These are phyloP conservation scores for Oostethus manadensis DNA, from an alignment of 2,113 vertebrate species.

Conservation along the genomic window DNA sequence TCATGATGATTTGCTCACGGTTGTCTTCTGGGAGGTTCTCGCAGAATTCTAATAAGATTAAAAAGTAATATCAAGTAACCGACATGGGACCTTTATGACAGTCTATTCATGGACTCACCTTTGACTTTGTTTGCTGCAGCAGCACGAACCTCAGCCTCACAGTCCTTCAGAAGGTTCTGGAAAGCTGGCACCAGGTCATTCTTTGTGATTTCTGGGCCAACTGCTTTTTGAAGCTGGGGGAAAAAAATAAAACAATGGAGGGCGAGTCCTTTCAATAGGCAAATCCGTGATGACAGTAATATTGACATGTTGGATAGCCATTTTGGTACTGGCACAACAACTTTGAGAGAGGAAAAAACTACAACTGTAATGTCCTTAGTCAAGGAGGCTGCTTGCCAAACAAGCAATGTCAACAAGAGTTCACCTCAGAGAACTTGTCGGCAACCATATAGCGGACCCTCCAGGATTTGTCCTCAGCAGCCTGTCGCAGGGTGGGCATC, in stretches of 20 bases:
- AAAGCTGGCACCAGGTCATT: conserved; percentile 87
- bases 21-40: conserved; percentile 84
- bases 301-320: neutral
- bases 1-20: conserved; percentile 87
- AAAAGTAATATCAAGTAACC: conserved; percentile 4
- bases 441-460: conserved; percentile 91
- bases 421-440: conserved; percentile 88
- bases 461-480: conserved; percentile 89
- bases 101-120: conserved; percentile 62
- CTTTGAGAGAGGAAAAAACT: too few relatives aligned
- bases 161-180: conserved; percentile 88
- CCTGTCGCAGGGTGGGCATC: conserved; percentile 84
- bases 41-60: conserved; percentile 77
- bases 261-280: neutral
- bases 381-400: too few relatives aligned
- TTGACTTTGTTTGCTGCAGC: conserved; percentile 88
- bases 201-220: conserved; percentile 85
- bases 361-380: too few relatives aligned
- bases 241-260: neutral
- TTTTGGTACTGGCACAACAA: neutral
- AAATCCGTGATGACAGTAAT: neutral
- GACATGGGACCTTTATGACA: neutral
- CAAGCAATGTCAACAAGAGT: neutral
- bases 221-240: conserved; percentile 84
- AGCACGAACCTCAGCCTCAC: conserved; percentile 87